These are phyloP conservation scores for Gouania willdenowi DNA, from an alignment of 2,797 vertebrate species.

Conservation along the genomic window DNA sequence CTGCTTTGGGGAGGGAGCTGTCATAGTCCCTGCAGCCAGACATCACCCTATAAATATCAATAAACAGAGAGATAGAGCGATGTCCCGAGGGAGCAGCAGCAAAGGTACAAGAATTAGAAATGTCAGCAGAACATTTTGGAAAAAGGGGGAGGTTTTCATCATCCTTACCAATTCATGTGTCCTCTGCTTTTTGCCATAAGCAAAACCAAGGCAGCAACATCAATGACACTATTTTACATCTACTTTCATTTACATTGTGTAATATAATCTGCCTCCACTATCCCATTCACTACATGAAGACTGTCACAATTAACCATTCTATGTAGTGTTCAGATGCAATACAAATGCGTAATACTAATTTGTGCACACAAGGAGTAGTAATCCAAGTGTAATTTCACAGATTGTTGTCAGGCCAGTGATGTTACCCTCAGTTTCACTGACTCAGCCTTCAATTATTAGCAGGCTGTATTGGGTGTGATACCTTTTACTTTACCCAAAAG, in stretches of 20 bases:
- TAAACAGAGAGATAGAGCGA: constrained; percentile 59
- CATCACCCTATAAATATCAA: constrained; percentile 70
- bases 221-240: too few species aligned
- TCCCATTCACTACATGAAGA: too few species aligned
- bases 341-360: too few species aligned
- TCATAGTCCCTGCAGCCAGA: constrained; percentile 48
- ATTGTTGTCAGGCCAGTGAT: constrained; percentile 8
- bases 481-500: not conserved
- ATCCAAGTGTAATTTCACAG: constrained; percentile 11
- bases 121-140: constrained; percentile 54
- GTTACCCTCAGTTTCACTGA: constrained; percentile 11
- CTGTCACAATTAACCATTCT: too few species aligned
- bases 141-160: constrained; percentile 15
- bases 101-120: constrained; percentile 63
- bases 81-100: constrained; percentile 48
- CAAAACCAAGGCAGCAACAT: too few species aligned
- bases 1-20: constrained; percentile 63
- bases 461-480: constrained; percentile 13
- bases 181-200: too few species aligned
- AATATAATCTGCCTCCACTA: too few species aligned
- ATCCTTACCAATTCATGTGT: constrained; percentile 40
- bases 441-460: constrained; percentile 14
- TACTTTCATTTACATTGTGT: too few species aligned
- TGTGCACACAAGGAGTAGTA: not conserved
- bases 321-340: too few species aligned